These are phyloP conservation scores for Philaenus spumarius DNA, from an alignment of 1,140 invertebrate species.

Conservation along the genomic window DNA sequence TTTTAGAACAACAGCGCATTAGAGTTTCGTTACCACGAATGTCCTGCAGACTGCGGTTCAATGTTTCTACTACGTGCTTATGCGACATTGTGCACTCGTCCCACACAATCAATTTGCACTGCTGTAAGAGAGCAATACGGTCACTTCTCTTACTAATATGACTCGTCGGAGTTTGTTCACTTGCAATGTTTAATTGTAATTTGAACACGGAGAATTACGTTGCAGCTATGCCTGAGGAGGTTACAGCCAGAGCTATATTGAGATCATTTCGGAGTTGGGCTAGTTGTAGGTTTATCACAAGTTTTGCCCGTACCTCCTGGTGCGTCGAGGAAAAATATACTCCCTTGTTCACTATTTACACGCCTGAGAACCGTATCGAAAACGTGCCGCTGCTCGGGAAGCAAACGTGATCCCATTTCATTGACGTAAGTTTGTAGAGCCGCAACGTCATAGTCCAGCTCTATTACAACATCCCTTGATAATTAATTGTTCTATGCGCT, in stretches of 20 bases:
- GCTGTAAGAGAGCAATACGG: constrained; percentile 21
- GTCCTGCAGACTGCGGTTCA: constrained; percentile 24
- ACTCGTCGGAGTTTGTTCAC: constrained; percentile 21
- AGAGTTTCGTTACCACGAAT: not conserved
- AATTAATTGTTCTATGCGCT: not conserved
- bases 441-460: not conserved
- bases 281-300: not conserved
- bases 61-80: constrained; percentile 29
- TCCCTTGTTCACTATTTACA: not conserved
- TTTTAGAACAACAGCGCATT: constrained; percentile 31
- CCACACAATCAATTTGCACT: constrained; percentile 34
- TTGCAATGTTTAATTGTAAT: constrained; percentile 32
- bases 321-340: not conserved
- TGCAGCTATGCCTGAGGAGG: constrained; percentile 8
- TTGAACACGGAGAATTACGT: constrained; percentile 31
- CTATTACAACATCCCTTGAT: not conserved
- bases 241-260: not conserved
- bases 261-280: not conserved
- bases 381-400: not conserved
- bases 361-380: not conserved
- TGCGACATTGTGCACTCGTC: constrained; percentile 38
- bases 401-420: not conserved
- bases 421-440: not conserved
- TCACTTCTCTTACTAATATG: constrained; percentile 27
- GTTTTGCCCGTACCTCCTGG: not conserved